phyloP scores from a whole-genome alignment of 2,888 invertebrate species.

The Seladonia tumulorum region DNA sequence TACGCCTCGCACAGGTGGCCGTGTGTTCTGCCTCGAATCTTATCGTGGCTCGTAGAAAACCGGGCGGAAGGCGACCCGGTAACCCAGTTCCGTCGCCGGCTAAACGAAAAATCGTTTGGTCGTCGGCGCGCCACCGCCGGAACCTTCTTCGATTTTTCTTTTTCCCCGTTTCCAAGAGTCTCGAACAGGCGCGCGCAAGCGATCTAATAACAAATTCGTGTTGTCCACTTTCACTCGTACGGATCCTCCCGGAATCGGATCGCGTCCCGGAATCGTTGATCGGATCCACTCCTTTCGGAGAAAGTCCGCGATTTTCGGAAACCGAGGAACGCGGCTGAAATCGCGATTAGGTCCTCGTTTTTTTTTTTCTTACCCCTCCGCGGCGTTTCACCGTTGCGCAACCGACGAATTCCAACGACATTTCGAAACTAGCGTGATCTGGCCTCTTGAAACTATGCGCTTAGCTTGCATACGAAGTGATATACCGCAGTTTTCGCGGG shows the following conservation, averaged over 20 bases:
- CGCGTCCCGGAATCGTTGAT: slow-evolving; percentile 8
- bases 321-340: slow-evolving; percentile 8
- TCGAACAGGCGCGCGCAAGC: slow-evolving; percentile 24
- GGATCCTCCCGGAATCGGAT: slow-evolving; percentile 22
- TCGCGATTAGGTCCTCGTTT: background rate
- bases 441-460: background rate
- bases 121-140: slow-evolving; percentile 29
- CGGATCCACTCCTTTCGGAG: slow-evolving; percentile 13
- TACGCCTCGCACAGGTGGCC: slow-evolving; percentile 75
- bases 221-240: slow-evolving; percentile 61
- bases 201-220: slow-evolving; percentile 45
- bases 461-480: background rate
- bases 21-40: slow-evolving; percentile 59
- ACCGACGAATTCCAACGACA: slow-evolving; percentile 3
- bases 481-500: background rate
- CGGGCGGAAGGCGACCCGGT: slow-evolving; percentile 72
- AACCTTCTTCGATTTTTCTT: slow-evolving; percentile 48
- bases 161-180: slow-evolving; percentile 16
- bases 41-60: slow-evolving; percentile 74
- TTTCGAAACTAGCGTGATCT: background rate
- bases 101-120: slow-evolving; percentile 70
- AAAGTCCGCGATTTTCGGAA: slow-evolving; percentile 52
- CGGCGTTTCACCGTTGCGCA: slow-evolving; percentile 22
- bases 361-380: background rate
- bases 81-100: slow-evolving; percentile 66